Percentiles rank a stretch among this genome's conserved stretches.
Evolutionary conservation across 2,888 invertebrate genomes (phyloP).

Genomic region (Dascillus cervinus): DNA sequence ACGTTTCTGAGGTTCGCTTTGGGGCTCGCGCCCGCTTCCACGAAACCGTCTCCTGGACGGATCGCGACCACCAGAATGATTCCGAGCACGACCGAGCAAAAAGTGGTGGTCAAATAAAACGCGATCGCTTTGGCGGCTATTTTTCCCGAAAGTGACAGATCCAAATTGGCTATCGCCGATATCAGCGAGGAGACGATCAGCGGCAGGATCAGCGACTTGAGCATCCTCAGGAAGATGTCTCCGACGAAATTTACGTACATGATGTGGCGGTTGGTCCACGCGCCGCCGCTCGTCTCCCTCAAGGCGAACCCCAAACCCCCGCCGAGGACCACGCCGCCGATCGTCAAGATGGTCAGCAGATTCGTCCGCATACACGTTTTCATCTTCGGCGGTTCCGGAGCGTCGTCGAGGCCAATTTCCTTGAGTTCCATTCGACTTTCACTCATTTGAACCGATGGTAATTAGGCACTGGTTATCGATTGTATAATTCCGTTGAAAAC

Average conservation of each 20-base stretch:
- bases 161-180: conserved; percentile 61
- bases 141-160: conserved; percentile 56
- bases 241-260: conserved; percentile 65
- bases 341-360: conserved; percentile 51
- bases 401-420: background rate
- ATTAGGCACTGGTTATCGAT: too few species aligned
- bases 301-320: conserved; percentile 44
- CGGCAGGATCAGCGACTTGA: conserved; percentile 66
- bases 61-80: conserved; percentile 62
- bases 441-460: too few species aligned
- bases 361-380: conserved; percentile 38
- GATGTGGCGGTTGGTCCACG: conserved; percentile 51
- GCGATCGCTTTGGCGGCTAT: conserved; percentile 60
- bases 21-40: conserved; percentile 13
- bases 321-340: conserved; percentile 50
- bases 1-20: conserved; percentile 39
- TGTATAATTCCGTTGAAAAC: too few species aligned
- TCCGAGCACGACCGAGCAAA: conserved; percentile 61
- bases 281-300: conserved; percentile 26
- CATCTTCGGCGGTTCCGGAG: conserved; percentile 12
- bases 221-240: conserved; percentile 64
- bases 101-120: conserved; percentile 62
- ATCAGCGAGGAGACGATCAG: conserved; percentile 61
- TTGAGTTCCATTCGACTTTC: too few species aligned
- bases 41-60: conserved; percentile 48